Conservation (phyloP, 2,888 invertebrate species). For the Lysandra bellargus region DNA sequence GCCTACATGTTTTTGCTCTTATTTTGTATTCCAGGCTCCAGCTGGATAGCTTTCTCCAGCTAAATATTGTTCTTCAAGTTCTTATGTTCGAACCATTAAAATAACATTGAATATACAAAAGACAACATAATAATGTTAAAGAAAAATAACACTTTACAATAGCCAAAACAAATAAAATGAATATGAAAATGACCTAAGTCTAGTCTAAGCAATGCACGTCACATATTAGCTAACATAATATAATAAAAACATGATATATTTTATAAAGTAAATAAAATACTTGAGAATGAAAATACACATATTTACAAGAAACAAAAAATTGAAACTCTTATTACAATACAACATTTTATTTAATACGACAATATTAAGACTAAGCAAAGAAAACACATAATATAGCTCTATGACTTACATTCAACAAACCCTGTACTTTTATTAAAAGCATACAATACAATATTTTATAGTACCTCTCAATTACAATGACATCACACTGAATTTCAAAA, state of each 20-base stretch:
- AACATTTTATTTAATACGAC: neutral
- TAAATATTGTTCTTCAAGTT: neutral
- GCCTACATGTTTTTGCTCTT: neutral
- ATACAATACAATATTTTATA: neutral
- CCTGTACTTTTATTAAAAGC: constrained; percentile 7
- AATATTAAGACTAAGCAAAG: constrained; percentile 9
- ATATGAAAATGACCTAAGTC: constrained; percentile 12
- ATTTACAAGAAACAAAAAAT: neutral
- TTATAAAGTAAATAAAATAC: neutral
- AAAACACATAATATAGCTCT: constrained; percentile 2
- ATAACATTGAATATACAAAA: neutral
- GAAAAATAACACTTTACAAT: constrained; percentile 6
- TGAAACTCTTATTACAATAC: neutral
- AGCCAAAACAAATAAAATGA: constrained; percentile 32
- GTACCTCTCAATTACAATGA: neutral
- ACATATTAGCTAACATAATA: constrained; percentile 1
- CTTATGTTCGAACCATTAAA: neutral
- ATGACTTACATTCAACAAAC: constrained; percentile 13
- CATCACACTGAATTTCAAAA: neutral
- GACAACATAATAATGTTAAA: neutral
- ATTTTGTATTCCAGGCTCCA: neutral
- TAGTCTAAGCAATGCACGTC: neutral
- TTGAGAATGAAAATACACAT: neutral
- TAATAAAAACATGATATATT: neutral
- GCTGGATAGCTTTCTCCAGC: neutral